These are phyloP conservation scores for Phaedon cochleariae DNA, from an alignment of 2,888 invertebrate species.

Conservation along the genomic window DNA sequence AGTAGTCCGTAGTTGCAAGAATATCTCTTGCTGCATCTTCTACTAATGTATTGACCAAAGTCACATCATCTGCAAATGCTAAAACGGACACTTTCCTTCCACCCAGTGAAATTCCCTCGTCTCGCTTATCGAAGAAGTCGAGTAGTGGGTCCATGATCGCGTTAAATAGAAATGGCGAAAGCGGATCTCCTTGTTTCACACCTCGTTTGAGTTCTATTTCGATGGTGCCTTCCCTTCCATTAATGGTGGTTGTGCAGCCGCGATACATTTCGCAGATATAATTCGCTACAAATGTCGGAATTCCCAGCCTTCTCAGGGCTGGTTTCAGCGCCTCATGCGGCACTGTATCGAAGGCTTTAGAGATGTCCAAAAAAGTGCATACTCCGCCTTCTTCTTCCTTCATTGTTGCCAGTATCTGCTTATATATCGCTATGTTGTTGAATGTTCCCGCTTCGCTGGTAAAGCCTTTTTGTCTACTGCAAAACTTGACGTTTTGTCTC, in stretches of 20 bases:
- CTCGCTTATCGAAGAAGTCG: conserved; percentile 36
- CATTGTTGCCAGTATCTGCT: conserved; percentile 40
- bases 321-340: conserved; percentile 43
- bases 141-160: conserved; percentile 47
- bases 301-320: conserved; percentile 50
- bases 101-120: not conserved
- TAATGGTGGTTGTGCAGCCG: not conserved
- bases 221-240: conserved; percentile 21
- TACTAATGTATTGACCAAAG: conserved; percentile 41
- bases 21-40: not conserved
- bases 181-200: conserved; percentile 57
- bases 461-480: conserved; percentile 49
- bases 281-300: conserved; percentile 46
- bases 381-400: conserved; percentile 42
- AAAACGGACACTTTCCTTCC: conserved; percentile 44
- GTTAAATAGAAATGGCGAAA: conserved; percentile 57
- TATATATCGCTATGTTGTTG: conserved; percentile 43
- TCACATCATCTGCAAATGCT: conserved; percentile 57
- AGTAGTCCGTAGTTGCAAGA: conserved; percentile 22
- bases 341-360: conserved; percentile 59
- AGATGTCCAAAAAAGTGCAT: conserved; percentile 54
- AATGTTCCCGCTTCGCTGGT: conserved; percentile 47
- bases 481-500: conserved; percentile 14
- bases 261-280: conserved; percentile 8
- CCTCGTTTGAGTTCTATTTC: conserved; percentile 47